These are phyloP conservation scores for Drosophila subquinaria DNA, from an alignment of 2,888 invertebrate genomes.

Conservation along the genomic window DNA sequence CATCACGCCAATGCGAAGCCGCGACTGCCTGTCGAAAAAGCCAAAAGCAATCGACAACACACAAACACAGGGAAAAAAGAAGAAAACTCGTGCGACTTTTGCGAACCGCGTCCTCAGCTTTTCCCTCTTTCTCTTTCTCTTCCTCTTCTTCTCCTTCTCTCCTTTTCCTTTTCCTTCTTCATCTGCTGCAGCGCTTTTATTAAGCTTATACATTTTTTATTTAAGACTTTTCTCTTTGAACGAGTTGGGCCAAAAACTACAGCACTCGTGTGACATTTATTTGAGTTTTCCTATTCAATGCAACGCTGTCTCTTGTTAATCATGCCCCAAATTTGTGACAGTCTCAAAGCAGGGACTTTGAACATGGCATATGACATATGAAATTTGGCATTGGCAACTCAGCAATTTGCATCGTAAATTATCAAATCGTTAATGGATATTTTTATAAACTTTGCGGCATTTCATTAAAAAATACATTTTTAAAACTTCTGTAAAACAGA, in stretches of 20 bases:
- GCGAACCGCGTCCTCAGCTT: conserved; percentile 20
- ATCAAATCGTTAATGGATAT: conserved; percentile 59
- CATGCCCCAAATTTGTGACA: conserved; percentile 36
- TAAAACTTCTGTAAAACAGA: conserved; percentile 44
- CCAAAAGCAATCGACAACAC: conserved; percentile 63
- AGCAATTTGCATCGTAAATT: conserved; percentile 61
- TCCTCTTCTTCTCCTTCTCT: not conserved
- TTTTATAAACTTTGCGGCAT: conserved; percentile 24
- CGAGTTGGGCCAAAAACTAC: conserved; percentile 51
- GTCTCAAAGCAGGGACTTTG: conserved; percentile 19
- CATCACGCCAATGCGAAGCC: conserved; percentile 25
- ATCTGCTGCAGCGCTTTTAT: conserved; percentile 69
- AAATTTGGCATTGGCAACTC: not conserved
- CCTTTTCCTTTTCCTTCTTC: not conserved
- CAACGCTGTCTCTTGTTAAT: conserved; percentile 46
- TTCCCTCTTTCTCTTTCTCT: not conserved
- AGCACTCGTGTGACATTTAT: conserved; percentile 76
- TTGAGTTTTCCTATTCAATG: conserved; percentile 40
- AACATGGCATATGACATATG: not conserved
- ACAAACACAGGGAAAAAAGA: conserved; percentile 12
- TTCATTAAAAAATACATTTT: conserved; percentile 63
- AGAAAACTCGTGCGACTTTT: conserved; percentile 45
- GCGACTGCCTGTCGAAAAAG: conserved; percentile 38
- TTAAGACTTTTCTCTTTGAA: conserved; percentile 79
- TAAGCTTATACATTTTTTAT: conserved; percentile 81